phyloP scores from a whole-genome alignment of 2,113 vertebrate genomes.

The Caranx ignobilis region DNA sequence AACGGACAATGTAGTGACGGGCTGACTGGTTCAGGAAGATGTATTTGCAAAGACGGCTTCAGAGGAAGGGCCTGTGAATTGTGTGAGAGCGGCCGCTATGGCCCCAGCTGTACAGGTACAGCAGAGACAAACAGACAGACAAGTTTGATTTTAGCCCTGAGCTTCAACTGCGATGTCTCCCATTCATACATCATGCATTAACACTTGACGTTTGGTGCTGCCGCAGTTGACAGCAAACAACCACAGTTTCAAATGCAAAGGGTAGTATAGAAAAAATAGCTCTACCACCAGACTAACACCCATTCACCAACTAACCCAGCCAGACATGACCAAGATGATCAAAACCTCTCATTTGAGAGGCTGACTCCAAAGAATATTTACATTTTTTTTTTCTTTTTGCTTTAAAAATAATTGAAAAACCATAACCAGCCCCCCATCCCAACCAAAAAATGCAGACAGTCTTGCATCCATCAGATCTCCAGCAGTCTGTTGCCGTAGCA shows the following conservation, averaged over 20 bases:
- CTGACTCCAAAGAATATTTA: background rate
- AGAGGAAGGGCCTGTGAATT: slow-evolving; percentile 88
- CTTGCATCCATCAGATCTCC: slow-evolving; percentile 18
- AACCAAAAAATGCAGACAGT: slow-evolving; percentile 2
- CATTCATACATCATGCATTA: too few relatives aligned
- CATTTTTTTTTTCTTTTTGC: background rate
- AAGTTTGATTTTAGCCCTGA: background rate
- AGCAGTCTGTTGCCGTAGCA: slow-evolving; percentile 62
- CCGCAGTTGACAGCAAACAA: too few relatives aligned
- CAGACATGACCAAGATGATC: too few relatives aligned
- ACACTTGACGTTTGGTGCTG: too few relatives aligned
- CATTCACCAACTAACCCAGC: too few relatives aligned
- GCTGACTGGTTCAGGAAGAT: slow-evolving; percentile 82
- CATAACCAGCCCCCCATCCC: background rate
- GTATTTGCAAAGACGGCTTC: slow-evolving; percentile 86
- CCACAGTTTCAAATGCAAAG: too few relatives aligned
- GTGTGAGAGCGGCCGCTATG: slow-evolving; percentile 84
- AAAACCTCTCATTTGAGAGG: background rate
- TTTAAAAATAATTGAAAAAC: background rate
- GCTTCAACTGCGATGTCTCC: too few relatives aligned
- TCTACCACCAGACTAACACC: too few relatives aligned
- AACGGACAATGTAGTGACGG: slow-evolving; percentile 87
- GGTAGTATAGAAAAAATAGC: too few relatives aligned
- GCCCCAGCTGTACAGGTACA: slow-evolving; percentile 88
- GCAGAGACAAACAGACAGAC: background rate